phyloP scores from a whole-genome alignment of 2,113 vertebrate genomes.

The Rhabdomys dilectus region DNA sequence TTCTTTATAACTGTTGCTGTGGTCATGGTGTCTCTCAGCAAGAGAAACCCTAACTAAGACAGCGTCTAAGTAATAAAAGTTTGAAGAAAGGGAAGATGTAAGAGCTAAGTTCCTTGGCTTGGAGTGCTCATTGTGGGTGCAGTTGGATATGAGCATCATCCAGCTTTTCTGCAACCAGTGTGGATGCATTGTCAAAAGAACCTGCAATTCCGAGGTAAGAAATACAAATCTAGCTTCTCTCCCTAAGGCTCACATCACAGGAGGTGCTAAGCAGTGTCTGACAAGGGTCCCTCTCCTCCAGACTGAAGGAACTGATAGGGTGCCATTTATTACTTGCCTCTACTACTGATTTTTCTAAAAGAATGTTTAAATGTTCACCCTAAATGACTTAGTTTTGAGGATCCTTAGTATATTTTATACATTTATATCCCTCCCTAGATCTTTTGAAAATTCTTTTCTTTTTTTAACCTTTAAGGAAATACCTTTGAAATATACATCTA shows the following conservation, averaged over 20 bases:
- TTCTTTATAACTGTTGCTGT: not conserved
- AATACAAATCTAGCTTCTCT: not conserved
- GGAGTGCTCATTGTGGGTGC: not conserved
- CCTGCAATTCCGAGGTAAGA: not conserved
- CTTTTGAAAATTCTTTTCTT: not conserved
- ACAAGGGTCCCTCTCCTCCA: not conserved
- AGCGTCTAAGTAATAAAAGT: not conserved
- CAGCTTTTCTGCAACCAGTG: not conserved
- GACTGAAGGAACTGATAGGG: not conserved
- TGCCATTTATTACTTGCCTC: not conserved
- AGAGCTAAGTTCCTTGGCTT: not conserved
- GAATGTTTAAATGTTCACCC: not conserved
- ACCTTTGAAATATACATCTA: not conserved
- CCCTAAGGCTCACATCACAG: not conserved
- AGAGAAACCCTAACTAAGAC: not conserved
- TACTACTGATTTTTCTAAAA: not conserved
- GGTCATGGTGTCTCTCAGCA: not conserved
- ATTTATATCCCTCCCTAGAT: not conserved
- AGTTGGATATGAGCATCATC: not conserved
- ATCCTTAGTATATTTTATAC: not conserved
- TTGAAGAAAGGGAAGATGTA: not conserved
- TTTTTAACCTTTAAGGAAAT: slow-evolving; percentile 28
- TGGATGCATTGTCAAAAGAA: not conserved
- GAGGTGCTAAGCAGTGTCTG: not conserved
- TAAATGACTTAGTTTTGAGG: slow-evolving; percentile 21